phyloP scores from a whole-genome alignment of 1,140 invertebrate species.

The Diplogasteroides magnus region DNA sequence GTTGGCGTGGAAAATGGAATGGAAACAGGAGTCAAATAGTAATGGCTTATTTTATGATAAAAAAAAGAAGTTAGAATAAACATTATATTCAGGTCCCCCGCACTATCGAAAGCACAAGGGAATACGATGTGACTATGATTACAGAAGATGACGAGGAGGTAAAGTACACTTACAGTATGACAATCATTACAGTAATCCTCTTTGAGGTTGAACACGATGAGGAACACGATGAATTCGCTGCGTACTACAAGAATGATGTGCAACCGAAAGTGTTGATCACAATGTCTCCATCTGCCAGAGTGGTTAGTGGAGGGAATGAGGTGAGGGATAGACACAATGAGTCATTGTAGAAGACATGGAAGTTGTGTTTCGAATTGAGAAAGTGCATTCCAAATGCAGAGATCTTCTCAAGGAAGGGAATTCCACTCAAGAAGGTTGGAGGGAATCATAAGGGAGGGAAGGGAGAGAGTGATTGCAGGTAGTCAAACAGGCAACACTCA shows the following conservation, averaged over 20 bases:
- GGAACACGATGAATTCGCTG: conserved; percentile 77
- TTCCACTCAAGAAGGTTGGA: conserved; percentile 77
- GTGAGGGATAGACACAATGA: not conserved
- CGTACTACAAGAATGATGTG: conserved; percentile 77
- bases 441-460: no score
- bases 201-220: conserved; percentile 65
- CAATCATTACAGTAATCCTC: conserved; percentile 52
- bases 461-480: conserved; percentile 59
- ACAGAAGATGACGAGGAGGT: conserved; percentile 67
- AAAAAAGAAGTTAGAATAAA: no score
- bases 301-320: conserved; percentile 57
- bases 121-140: conserved; percentile 84
- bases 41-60: no score
- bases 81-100: conserved; percentile 69
- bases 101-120: conserved; percentile 83
- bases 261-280: conserved; percentile 91
- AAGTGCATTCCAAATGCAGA: conserved; percentile 84
- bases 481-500: conserved; percentile 71
- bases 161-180: conserved; percentile 57
- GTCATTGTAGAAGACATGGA: conserved; percentile 71
- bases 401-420: conserved; percentile 71
- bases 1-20: no score
- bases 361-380: conserved; percentile 82
- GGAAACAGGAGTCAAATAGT: no score
- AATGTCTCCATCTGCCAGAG: conserved; percentile 80